These are phyloP conservation scores for Vanacampus margaritifer DNA, from an alignment of 2,113 vertebrate genomes.

Conservation along the genomic window DNA sequence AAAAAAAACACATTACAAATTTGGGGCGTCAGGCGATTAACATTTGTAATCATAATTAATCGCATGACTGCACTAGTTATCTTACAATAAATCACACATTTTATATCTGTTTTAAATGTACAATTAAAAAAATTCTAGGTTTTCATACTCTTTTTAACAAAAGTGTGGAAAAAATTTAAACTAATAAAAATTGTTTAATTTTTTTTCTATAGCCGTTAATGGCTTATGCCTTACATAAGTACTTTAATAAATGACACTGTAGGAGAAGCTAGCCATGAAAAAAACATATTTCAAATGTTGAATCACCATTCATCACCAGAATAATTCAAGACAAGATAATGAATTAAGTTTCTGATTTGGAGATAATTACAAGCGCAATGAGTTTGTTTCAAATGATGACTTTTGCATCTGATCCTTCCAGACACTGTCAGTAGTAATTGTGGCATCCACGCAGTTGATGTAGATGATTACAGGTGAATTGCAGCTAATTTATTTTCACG, in stretches of 20 bases:
- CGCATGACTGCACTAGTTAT: no score
- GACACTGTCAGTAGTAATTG: background rate
- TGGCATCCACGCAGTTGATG: background rate
- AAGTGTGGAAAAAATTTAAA: no score
- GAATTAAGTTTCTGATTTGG: slow-evolving; percentile 11
- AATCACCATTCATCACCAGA: background rate
- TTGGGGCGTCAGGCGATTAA: no score
- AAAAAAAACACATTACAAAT: no score
- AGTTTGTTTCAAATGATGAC: slow-evolving; percentile 7
- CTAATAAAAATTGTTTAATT: no score
- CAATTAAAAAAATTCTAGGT: no score
- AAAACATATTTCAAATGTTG: background rate
- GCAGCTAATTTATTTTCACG: slow-evolving; percentile 24
- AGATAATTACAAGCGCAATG: slow-evolving; percentile 12
- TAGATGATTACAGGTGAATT: slow-evolving; percentile 20
- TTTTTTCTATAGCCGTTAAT: no score
- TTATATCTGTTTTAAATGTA: no score
- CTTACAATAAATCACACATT: no score
- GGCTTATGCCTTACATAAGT: no score
- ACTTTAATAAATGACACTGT: background rate
- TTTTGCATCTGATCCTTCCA: slow-evolving; percentile 6
- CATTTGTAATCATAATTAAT: no score
- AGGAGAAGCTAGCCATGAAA: background rate
- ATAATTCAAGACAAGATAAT: slow-evolving; percentile 1
- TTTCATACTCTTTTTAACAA: no score